Evolutionary conservation across 2,797 vertebrate species (phyloP), one percentile per base, ranked within the genome.

Genomic region (Arnoldichthys spilopterus): DNA sequence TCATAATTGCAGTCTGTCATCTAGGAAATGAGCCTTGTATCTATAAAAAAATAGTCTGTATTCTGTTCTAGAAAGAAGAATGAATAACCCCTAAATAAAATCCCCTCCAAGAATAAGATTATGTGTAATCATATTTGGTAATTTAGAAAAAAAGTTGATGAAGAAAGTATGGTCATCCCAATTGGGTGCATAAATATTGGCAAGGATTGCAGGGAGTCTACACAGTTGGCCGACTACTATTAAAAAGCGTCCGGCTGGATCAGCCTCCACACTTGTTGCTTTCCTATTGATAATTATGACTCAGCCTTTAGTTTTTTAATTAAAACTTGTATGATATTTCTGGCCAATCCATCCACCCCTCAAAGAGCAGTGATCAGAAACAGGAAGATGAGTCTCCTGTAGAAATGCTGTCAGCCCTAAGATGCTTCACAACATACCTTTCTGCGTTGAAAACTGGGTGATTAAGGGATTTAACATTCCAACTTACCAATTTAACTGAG

Each of bases 401-500:
- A 80, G 54, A 13, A 76, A 70, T 51, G 72, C 72, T 63, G 37
- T 68, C 28, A 34, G 22, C 22, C 18, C n/a, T 70, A 0, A 74
- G 16, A 6, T 61, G 1, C 24, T 75, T 58, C 18, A 69, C 3
- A 16, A 75, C n/a, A n/a, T 1, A 75, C 72, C 37, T 34, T 69
- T 2, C 61, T 75, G 6, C 16, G 1, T 70, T 80, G n/a, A n/a
- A 69, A 26, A 75, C 63, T 18, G 63, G 63, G 22, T 76, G 78
- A 34, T 62, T 76, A 4, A 80, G 56, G 12, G 15, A 32, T 69
- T 76, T 80, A 40, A 80, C 54, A 63, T 76, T 70, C 64, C 64
- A 80, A 20, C 78, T 68, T 1, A 59, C 45, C 9, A 78, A 37
- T 37, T 51, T 64, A 32, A 78, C 20, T 18, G 54, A 20, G 24